Conservation (phyloP, 2,113 vertebrate species). For the Vireo altiloquus region DNA sequence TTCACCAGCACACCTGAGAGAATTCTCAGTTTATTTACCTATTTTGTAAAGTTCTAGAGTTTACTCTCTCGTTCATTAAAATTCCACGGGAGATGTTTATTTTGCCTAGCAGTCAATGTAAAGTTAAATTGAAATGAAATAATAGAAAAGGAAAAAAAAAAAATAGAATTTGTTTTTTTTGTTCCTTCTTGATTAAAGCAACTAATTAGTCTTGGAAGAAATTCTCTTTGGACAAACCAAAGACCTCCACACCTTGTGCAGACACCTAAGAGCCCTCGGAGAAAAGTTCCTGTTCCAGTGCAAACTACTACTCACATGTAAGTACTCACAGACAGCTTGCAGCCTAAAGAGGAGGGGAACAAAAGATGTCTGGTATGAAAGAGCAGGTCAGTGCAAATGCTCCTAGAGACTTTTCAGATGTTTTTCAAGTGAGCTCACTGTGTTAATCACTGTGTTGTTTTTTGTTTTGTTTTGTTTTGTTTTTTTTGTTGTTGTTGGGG, state of each 20-base stretch:
- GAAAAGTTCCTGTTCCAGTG: neutral
- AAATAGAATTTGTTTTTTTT: neutral
- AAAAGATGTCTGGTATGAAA: slow-evolving; percentile 50
- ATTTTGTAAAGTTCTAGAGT: neutral
- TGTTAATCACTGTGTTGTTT: neutral
- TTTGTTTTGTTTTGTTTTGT: neutral
- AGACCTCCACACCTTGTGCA: neutral
- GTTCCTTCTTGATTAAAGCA: neutral
- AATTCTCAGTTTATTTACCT: neutral
- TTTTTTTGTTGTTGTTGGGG: no score
- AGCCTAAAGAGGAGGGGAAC: neutral
- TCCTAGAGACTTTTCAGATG: slow-evolving; percentile 29
- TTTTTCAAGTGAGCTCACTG: slow-evolving; percentile 25
- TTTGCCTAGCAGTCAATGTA: neutral
- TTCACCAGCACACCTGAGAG: neutral
- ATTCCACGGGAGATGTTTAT: neutral
- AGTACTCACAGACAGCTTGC: neutral
- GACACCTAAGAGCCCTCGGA: neutral
- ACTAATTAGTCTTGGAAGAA: neutral
- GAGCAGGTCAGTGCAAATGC: slow-evolving; percentile 13
- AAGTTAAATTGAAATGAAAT: neutral
- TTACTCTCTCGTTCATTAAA: neutral
- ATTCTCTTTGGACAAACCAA: neutral
- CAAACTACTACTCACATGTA: neutral
- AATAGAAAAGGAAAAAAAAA: neutral